Percentiles rank a stretch among this genome's conserved stretches.
Conservation (phyloP, 1,140 invertebrate genomes). For the Neocloeon triangulifer region DNA sequence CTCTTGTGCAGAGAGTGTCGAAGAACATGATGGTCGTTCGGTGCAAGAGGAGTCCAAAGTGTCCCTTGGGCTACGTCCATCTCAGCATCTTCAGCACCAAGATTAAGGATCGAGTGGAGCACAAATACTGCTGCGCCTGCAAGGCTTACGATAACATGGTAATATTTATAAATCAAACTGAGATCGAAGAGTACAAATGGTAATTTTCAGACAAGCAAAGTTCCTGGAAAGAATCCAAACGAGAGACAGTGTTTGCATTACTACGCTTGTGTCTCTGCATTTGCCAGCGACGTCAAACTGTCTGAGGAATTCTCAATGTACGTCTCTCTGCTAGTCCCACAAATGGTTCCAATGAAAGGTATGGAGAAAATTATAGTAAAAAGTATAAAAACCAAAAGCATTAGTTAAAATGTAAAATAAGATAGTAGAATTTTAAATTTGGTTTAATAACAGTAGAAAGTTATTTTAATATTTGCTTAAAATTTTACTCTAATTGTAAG, state of each 20-base stretch:
- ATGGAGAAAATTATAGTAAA: too few relatives aligned
- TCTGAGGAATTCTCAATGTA: conserved; percentile 43
- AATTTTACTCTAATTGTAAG: too few relatives aligned
- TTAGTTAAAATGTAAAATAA: too few relatives aligned
- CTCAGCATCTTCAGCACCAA: conserved; percentile 33
- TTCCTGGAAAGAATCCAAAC: conserved; percentile 1
- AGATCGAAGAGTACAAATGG: background rate
- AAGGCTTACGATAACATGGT: conserved; percentile 27
- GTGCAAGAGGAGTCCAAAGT: conserved; percentile 39
- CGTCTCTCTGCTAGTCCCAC: too few relatives aligned
- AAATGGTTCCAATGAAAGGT: too few relatives aligned
- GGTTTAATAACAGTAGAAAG: too few relatives aligned
- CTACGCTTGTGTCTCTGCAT: conserved; percentile 56
- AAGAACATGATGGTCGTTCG: conserved; percentile 57
- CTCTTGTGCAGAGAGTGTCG: conserved; percentile 51
- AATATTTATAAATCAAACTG: conserved; percentile 2
- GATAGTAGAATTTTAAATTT: too few relatives aligned
- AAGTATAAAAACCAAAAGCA: too few relatives aligned
- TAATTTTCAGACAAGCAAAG: conserved; percentile 5
- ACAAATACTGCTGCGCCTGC: conserved; percentile 40
- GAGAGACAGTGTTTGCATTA: conserved; percentile 26
- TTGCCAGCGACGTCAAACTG: conserved; percentile 46
- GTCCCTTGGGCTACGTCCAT: conserved; percentile 53
- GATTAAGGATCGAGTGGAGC: conserved; percentile 26
- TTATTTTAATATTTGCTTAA: too few relatives aligned